Percentiles rank a stretch among this genome's conserved stretches.
Evolutionary conservation across 2,888 invertebrate species (phyloP).

Genomic region (Synanthedon tipuliformis): DNA sequence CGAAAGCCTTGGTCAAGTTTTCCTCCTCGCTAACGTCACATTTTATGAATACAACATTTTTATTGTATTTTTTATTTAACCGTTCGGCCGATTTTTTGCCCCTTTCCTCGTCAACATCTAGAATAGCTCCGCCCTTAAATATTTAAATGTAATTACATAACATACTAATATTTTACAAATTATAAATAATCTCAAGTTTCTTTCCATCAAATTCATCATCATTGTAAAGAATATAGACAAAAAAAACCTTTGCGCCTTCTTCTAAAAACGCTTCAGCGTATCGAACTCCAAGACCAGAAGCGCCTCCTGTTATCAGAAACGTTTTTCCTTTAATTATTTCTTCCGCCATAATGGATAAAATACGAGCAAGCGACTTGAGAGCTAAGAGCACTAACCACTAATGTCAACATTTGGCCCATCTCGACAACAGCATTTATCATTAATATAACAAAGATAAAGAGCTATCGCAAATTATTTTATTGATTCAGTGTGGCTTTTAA

Average conservation of each 20-base stretch:
- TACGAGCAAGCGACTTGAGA: no score
- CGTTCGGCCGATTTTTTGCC: slow-evolving; percentile 2
- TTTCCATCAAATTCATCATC: no score
- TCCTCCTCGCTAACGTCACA: slow-evolving; percentile 4
- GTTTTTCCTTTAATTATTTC: neutral
- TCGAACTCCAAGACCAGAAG: slow-evolving; percentile 2
- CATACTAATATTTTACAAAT: no score
- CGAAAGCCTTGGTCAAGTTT: slow-evolving; percentile 1
- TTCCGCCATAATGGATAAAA: neutral
- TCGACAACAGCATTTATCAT: no score
- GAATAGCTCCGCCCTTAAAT: slow-evolving; percentile 1
- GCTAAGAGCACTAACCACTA: no score
- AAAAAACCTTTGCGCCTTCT: slow-evolving; percentile 1
- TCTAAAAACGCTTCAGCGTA: slow-evolving; percentile 1
- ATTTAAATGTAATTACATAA: no score
- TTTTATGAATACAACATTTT: slow-evolving; percentile 2
- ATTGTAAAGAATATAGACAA: neutral
- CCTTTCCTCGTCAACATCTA: slow-evolving; percentile 2
- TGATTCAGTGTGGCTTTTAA: no score
- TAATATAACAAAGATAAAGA: no score
- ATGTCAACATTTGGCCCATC: no score
- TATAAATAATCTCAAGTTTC: no score
- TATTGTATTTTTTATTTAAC: slow-evolving; percentile 3
- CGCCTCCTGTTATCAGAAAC: slow-evolving; percentile 2
- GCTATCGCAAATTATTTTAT: no score